Evolutionary conservation across 2,797 vertebrate species (phyloP).

Genomic region (Staurois parvus): DNA sequence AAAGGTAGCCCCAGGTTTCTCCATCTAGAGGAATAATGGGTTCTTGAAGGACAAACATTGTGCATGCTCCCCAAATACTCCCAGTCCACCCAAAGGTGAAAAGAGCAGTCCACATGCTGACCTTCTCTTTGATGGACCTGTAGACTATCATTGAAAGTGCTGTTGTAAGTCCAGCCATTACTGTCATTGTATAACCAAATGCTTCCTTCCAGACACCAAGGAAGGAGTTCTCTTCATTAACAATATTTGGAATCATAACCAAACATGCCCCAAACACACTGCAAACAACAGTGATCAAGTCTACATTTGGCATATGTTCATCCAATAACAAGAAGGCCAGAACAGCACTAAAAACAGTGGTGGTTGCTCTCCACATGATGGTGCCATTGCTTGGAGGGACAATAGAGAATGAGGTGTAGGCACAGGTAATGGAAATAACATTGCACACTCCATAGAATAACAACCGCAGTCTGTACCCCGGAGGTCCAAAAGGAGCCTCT

Average conservation of each 20-base stretch:
- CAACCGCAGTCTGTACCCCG: slow-evolving; percentile 87
- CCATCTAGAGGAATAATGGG: slow-evolving; percentile 88
- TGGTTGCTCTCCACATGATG: slow-evolving; percentile 93
- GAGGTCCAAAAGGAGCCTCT: slow-evolving; percentile 90
- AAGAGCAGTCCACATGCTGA: slow-evolving; percentile 93
- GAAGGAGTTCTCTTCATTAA: slow-evolving; percentile 84
- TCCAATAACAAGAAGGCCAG: slow-evolving; percentile 93
- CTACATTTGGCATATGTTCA: slow-evolving; percentile 86
- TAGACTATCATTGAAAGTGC: slow-evolving; percentile 95
- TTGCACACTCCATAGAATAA: slow-evolving; percentile 92
- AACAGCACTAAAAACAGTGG: slow-evolving; percentile 89
- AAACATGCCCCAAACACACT: slow-evolving; percentile 91
- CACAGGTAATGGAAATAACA: slow-evolving; percentile 94
- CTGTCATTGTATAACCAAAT: slow-evolving; percentile 93
- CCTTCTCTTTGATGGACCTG: slow-evolving; percentile 90
- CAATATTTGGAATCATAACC: slow-evolving; percentile 87
- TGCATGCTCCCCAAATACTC: slow-evolving; percentile 85
- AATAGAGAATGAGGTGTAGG: slow-evolving; percentile 92
- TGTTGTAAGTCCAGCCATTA: slow-evolving; percentile 92
- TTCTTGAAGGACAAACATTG: slow-evolving; percentile 91
- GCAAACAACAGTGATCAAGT: slow-evolving; percentile 82
- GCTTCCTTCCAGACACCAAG: slow-evolving; percentile 90
- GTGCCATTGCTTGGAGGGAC: slow-evolving; percentile 89
- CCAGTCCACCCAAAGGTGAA: slow-evolving; percentile 98
- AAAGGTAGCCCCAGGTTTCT: slow-evolving; percentile 89